Percentiles rank a stretch among this genome's conserved stretches.
phyloP scores from a whole-genome alignment of 1,140 invertebrate genomes.

The Mizuhopecten yessoensis region DNA sequence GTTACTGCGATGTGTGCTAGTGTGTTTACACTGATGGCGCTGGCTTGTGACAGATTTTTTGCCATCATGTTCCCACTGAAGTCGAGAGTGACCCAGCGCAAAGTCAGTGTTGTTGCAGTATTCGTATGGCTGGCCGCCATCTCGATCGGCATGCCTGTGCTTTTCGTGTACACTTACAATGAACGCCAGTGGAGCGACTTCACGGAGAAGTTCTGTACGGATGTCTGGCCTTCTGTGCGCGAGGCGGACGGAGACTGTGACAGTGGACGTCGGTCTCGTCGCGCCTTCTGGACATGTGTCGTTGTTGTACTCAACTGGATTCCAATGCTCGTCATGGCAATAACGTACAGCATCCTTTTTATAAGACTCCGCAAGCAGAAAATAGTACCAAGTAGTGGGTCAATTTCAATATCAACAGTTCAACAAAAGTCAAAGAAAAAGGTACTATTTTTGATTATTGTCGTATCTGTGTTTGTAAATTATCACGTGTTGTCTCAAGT shows the following conservation, averaged over 20 bases:
- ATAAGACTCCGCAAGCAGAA: slow-evolving; percentile 76
- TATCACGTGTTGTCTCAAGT: too few species aligned
- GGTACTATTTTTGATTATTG: slow-evolving; percentile 58
- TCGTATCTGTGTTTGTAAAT: too few species aligned
- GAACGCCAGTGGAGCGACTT: slow-evolving; percentile 74
- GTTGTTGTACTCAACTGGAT: slow-evolving; percentile 84
- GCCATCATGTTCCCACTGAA: slow-evolving; percentile 84
- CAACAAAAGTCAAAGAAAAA: slow-evolving; percentile 75
- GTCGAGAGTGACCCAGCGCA: slow-evolving; percentile 82
- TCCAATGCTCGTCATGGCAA: slow-evolving; percentile 83
- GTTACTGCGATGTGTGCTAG: slow-evolving; percentile 84
- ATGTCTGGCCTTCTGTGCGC: slow-evolving; percentile 71
- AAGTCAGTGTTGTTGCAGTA: slow-evolving; percentile 80
- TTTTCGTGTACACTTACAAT: slow-evolving; percentile 79
- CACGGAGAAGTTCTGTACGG: slow-evolving; percentile 75
- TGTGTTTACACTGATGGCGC: slow-evolving; percentile 84
- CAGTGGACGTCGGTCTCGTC: slow-evolving; percentile 68
- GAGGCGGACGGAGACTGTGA: slow-evolving; percentile 67
- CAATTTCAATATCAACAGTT: slow-evolving; percentile 68
- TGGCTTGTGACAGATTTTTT: slow-evolving; percentile 84
- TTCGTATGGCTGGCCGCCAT: slow-evolving; percentile 82
- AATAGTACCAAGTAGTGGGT: slow-evolving; percentile 68
- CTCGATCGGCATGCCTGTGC: slow-evolving; percentile 81
- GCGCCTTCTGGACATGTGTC: slow-evolving; percentile 83
- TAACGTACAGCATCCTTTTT: slow-evolving; percentile 83